A percentile compares a stretch with the other conserved stretches of the same genome.
Conservation (phyloP, 2,888 invertebrate species). For the Synanthedon formicaeformis region DNA sequence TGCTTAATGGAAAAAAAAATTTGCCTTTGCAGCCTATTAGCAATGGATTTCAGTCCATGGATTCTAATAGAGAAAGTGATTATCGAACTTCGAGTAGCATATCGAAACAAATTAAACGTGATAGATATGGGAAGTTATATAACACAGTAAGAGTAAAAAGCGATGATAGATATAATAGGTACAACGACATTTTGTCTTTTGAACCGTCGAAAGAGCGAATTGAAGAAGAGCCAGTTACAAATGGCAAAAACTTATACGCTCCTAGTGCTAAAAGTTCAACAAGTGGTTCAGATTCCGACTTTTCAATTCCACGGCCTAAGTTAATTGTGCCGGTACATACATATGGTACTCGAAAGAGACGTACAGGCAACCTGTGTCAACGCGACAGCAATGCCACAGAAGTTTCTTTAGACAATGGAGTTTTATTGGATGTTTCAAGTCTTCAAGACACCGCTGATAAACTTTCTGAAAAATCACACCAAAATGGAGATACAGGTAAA, state of each 20-base stretch:
- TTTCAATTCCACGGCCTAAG: constrained; percentile 86
- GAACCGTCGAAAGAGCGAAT: constrained; percentile 37
- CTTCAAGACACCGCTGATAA: constrained; percentile 30
- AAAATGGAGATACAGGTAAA: constrained; percentile 49
- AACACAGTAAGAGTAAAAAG: constrained; percentile 66
- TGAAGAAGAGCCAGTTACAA: constrained; percentile 41
- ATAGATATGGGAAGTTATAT: constrained; percentile 58
- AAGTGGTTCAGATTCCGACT: constrained; percentile 75
- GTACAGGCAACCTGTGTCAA: constrained; percentile 80
- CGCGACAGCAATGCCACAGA: constrained; percentile 60
- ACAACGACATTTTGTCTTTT: constrained; percentile 54
- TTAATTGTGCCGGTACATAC: constrained; percentile 90
- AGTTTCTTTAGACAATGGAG: constrained; percentile 51
- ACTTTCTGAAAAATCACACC: constrained; percentile 24
- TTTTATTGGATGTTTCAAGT: constrained; percentile 50
- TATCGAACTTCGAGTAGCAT: constrained; percentile 57
- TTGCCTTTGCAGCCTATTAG: constrained; percentile 27
- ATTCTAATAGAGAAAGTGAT: constrained; percentile 58
- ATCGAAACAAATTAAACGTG: constrained; percentile 56
- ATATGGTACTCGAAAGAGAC: constrained; percentile 81
- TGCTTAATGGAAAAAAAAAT: constrained; percentile 47
- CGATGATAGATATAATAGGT: constrained; percentile 61
- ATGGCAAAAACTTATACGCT: constrained; percentile 36
- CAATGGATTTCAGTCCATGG: constrained; percentile 45
- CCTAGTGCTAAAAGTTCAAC: constrained; percentile 65